Evolutionary conservation across 1,140 invertebrate genomes (phyloP), one percentile per base, ranked within the genome.

Genomic region (Venturia canescens): DNA sequence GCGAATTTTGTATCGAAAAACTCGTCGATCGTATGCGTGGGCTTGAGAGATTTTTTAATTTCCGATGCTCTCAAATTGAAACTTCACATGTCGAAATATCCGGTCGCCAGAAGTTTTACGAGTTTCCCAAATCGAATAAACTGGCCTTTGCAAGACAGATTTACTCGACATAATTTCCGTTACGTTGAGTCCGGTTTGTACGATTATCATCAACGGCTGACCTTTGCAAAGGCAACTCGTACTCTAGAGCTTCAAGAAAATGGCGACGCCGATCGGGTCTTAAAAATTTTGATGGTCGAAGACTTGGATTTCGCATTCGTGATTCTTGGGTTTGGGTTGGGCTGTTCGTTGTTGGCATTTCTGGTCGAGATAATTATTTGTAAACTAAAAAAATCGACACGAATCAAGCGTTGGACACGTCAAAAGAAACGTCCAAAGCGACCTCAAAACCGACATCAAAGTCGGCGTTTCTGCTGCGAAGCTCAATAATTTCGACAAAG

Each of bases 231-330:
- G 15, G 1, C 29, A 63, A 38, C n/a, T 23, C 74, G 21, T 21
- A 38, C 27, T 7, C 3, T 60, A 3, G 6, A 38, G 15, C 3
- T 11, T 29, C n/a, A 76, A 31, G 57, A 76, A 34, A 63, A 63
- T 63, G 16, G 34, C 0, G 11, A 38, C 18, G 3, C 4, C 1
- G 74, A 76, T 21, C 9, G n/a, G 11, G 38, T 18, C 15, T 63
- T 63, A 1, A 63, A 76, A 38, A 48, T 76, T 16, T 60, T 76
- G 27, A 63, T 1, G 9, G 21, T 60, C 7, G 5, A 31, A 1
- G 50, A 76, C 0, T 34, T 76, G 72, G 15, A 15, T n/a, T 76
- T 76, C 44, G 53, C 38, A 34, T 76, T 76, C n/a, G 26, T 31
- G 13, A 60, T 76, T 31, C 29, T 76, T 34, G 53, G 44, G 27